Percentiles rank a stretch among this genome's conserved stretches.
phyloP scores from a whole-genome alignment of 2,797 vertebrate species.

The Meriones psammophilus region DNA sequence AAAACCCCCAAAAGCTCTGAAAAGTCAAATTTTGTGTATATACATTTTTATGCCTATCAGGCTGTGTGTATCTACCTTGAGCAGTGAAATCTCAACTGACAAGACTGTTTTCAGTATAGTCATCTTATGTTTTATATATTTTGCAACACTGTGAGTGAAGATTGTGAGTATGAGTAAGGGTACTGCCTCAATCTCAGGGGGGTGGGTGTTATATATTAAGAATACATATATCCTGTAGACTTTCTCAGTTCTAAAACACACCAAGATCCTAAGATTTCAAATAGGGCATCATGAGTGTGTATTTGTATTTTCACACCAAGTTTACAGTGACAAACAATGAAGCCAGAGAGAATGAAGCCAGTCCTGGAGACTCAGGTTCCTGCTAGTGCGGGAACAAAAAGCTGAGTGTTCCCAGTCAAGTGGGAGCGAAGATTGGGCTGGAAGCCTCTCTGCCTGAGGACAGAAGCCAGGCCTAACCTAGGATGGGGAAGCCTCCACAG shows the following conservation, averaged over 20 bases:
- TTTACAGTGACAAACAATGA: conserved; percentile 60
- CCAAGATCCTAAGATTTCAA: conserved; percentile 20
- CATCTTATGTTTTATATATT: not conserved
- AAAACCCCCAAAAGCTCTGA: not conserved
- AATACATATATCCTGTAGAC: not conserved
- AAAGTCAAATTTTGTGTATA: not conserved
- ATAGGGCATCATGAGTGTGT: not conserved
- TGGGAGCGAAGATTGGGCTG: not conserved
- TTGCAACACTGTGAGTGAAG: conserved; percentile 14
- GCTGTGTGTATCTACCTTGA: not conserved
- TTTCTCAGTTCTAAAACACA: conserved; percentile 44
- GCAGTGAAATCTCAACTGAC: conserved; percentile 19
- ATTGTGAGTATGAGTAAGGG: not conserved
- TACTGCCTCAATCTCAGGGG: not conserved
- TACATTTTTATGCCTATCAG: not conserved
- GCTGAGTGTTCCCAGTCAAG: not conserved
- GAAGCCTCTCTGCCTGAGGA: not conserved
- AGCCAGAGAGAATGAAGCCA: conserved; percentile 68
- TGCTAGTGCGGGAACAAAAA: conserved; percentile 11
- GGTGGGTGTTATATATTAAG: not conserved
- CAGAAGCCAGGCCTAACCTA: not conserved
- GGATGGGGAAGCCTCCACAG: fast-evolving
- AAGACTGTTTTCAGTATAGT: not conserved
- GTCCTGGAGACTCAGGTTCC: conserved; percentile 64
- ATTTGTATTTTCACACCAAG: not conserved